A percentile compares a stretch with the other conserved stretches of the same genome.
phyloP scores from a whole-genome alignment of 2,113 vertebrate species.

The Rhipidura dahli region DNA sequence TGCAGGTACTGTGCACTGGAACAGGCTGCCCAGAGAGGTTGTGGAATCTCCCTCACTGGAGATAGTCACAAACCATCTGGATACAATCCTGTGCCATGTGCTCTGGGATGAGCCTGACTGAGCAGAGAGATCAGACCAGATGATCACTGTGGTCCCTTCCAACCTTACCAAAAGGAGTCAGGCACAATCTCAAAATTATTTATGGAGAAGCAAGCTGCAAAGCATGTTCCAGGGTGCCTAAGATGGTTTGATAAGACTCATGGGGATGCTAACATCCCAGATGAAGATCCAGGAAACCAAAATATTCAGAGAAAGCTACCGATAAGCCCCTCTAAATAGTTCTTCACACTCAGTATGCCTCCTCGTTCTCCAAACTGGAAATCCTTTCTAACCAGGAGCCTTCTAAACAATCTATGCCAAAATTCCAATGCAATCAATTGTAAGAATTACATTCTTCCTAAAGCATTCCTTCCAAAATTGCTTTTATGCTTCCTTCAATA shows the following conservation, averaged over 20 bases:
- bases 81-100: not conserved
- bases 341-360: not conserved
- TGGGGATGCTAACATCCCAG: not conserved
- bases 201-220: not conserved
- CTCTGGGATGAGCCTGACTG: not conserved
- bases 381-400: not conserved
- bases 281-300: not conserved
- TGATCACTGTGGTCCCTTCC: not conserved
- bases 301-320: not conserved
- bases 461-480: not conserved
- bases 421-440: not conserved
- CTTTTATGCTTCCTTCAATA: not conserved
- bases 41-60: not conserved
- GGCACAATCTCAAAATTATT: not conserved
- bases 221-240: not conserved
- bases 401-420: not conserved
- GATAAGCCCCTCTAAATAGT: fast-evolving
- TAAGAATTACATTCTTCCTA: not conserved
- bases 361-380: not conserved
- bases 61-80: not conserved
- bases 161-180: not conserved
- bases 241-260: not conserved
- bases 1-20: not conserved
- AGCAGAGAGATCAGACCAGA: not conserved
- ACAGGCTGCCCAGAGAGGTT: not conserved